Conservation (phyloP, 2,113 vertebrate species). For the Leptocoma aspasia region DNA sequence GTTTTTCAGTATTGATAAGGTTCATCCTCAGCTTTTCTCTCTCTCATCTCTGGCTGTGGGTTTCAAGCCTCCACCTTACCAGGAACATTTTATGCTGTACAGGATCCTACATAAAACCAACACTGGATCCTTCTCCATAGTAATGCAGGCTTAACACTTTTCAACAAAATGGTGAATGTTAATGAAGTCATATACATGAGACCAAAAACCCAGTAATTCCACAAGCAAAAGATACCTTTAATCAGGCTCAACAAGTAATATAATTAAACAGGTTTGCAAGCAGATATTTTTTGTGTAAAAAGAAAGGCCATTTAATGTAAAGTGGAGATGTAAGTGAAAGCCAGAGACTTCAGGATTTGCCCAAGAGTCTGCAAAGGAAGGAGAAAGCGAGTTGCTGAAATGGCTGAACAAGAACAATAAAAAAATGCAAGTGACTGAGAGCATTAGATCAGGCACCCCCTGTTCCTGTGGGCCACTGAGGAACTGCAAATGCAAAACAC, state of each 20-base stretch:
- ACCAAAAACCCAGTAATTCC: neutral
- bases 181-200: neutral
- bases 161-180: neutral
- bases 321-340: neutral
- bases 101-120: neutral
- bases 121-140: neutral
- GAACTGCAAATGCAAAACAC: neutral
- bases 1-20: neutral
- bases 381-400: neutral
- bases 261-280: neutral
- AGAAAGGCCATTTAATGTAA: neutral
- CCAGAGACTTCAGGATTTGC: neutral
- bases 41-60: neutral
- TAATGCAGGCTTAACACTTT: neutral
- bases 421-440: neutral
- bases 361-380: neutral
- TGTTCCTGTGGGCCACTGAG: neutral
- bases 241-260: neutral
- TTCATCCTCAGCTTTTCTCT: neutral
- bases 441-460: neutral
- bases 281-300: neutral
- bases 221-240: neutral
- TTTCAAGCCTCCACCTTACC: neutral
- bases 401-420: neutral
- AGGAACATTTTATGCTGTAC: neutral